phyloP scores from a whole-genome alignment of 1,140 invertebrate genomes.

The Anastrepha ludens region DNA sequence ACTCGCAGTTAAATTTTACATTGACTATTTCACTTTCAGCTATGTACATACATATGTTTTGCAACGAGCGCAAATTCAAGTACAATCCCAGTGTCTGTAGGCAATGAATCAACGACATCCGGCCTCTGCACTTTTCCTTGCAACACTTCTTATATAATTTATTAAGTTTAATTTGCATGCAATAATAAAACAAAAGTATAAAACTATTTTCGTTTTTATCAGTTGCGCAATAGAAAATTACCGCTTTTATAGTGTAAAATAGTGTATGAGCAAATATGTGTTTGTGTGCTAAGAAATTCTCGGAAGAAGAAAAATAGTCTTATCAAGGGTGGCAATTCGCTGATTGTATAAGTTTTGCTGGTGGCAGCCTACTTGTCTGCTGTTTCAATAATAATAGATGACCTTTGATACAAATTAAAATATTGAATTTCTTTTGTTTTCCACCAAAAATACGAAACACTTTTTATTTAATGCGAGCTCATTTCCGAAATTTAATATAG shows the following conservation, averaged over 20 bases:
- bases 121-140: background rate
- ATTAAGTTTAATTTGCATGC: background rate
- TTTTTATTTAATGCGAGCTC: no score
- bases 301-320: background rate
- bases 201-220: background rate
- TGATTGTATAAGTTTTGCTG: background rate
- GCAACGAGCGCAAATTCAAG: conserved; percentile 22
- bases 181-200: no score
- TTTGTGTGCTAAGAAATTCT: no score
- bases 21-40: background rate
- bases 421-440: no score
- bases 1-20: background rate
- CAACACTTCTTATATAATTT: conserved; percentile 17
- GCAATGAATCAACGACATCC: conserved; percentile 20
- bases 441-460: no score
- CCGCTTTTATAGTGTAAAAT: no score
- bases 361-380: background rate
- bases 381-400: background rate
- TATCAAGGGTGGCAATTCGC: background rate
- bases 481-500: no score
- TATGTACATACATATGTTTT: background rate
- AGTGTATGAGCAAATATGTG: no score
- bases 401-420: background rate
- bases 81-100: conserved; percentile 2
- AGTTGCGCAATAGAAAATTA: conserved; percentile 7